Percentiles rank a stretch among this genome's conserved stretches.
phyloP scores from a whole-genome alignment of 2,113 vertebrate species.

The Geococcyx californianus region DNA sequence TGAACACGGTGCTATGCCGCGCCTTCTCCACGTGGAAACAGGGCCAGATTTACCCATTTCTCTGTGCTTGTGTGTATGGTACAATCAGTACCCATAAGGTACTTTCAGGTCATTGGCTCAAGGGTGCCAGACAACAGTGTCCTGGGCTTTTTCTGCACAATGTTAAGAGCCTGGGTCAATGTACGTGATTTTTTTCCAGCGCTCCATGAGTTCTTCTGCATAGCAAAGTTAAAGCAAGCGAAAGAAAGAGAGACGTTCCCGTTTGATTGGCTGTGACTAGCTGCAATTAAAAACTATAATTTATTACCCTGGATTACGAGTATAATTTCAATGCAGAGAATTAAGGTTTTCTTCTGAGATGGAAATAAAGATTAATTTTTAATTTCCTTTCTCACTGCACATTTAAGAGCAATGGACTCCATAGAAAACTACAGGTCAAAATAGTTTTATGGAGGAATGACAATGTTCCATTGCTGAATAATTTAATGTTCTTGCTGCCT shows the following conservation, averaged over 20 bases:
- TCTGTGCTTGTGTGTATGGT: background rate
- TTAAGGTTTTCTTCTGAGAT: slow-evolving; percentile 84
- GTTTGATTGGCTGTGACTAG: slow-evolving; percentile 70
- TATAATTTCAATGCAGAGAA: slow-evolving; percentile 82
- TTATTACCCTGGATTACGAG: slow-evolving; percentile 77
- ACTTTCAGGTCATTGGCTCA: background rate
- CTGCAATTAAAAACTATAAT: slow-evolving; percentile 78
- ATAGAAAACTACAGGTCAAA: slow-evolving; percentile 71
- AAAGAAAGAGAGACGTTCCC: slow-evolving; percentile 45
- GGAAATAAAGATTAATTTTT: slow-evolving; percentile 88
- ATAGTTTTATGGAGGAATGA: slow-evolving; percentile 76
- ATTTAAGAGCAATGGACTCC: slow-evolving; percentile 74
- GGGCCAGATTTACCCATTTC: background rate
- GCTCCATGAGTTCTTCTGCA: slow-evolving; percentile 12
- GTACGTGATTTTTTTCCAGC: background rate
- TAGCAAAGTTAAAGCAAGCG: slow-evolving; percentile 53
- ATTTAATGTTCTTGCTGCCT: slow-evolving; percentile 73
- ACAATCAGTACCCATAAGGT: background rate
- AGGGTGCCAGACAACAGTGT: background rate
- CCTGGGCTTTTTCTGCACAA: background rate
- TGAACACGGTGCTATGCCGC: background rate
- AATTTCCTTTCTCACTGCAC: slow-evolving; percentile 84
- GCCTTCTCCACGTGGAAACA: background rate
- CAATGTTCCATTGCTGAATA: slow-evolving; percentile 69
- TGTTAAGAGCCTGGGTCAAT: background rate